Percentiles rank a stretch among this genome's conserved stretches.
These are phyloP conservation scores for Terebella lapidaria DNA, from an alignment of 2,888 invertebrate species.

Conservation along the genomic window DNA sequence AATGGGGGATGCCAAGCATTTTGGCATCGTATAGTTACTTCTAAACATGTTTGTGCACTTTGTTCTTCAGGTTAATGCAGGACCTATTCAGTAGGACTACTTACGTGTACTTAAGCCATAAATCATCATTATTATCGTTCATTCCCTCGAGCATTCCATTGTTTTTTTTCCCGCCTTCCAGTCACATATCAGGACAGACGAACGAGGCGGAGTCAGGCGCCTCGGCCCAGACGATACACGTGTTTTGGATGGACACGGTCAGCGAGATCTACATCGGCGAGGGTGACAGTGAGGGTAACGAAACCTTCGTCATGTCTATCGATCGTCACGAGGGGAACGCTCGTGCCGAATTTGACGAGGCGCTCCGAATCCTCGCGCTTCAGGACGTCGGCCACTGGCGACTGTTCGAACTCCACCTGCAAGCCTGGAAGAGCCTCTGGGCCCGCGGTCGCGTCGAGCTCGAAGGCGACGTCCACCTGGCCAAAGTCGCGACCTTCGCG, in stretches of 20 bases:
- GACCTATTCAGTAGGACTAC: too few relatives aligned
- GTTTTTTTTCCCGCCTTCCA: too few relatives aligned
- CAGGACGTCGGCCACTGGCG: too few relatives aligned
- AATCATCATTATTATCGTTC: too few relatives aligned
- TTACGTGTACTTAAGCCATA: too few relatives aligned
- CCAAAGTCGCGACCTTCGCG: conserved; percentile 26
- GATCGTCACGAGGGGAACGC: conserved; percentile 22
- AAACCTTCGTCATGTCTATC: conserved; percentile 24
- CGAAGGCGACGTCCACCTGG: conserved; percentile 24
- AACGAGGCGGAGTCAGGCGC: conserved; percentile 14
- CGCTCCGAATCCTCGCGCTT: conserved; percentile 15
- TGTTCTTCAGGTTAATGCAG: too few relatives aligned
- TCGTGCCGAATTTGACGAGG: conserved; percentile 24
- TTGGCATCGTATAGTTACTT: too few relatives aligned
- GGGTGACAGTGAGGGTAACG: conserved; percentile 6
- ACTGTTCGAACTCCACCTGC: too few relatives aligned
- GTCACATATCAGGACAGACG: conserved; percentile 19
- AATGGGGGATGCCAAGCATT: too few relatives aligned
- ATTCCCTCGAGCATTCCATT: too few relatives aligned
- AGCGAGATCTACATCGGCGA: conserved; percentile 15
- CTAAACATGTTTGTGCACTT: too few relatives aligned
- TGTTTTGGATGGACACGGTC: conserved; percentile 20
- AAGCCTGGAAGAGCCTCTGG: conserved; percentile 28
- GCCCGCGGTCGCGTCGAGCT: conserved; percentile 25
- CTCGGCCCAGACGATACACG: conserved; percentile 7